These are phyloP conservation scores for Nyctereutes procyonoides DNA, from an alignment of 2,113 vertebrate species.

Conservation along the genomic window DNA sequence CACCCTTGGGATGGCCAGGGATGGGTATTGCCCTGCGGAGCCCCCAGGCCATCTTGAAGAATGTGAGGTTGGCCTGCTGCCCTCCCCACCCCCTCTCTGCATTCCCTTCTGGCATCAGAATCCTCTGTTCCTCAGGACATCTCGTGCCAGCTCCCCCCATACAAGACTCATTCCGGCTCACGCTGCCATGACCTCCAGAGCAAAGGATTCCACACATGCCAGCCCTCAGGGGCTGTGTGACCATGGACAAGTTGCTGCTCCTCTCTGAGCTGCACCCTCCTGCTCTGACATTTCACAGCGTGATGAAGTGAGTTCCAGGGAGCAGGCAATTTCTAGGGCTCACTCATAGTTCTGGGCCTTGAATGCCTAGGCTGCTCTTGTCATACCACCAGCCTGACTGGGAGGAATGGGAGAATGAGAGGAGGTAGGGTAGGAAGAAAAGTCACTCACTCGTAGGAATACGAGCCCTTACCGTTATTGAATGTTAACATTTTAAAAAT, in stretches of 20 bases:
- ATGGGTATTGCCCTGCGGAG: not conserved
- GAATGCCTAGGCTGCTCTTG: not conserved
- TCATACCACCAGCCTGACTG: not conserved
- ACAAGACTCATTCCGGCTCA: not conserved
- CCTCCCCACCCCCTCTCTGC: not conserved
- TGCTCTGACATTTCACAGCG: not conserved
- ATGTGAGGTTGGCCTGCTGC: rapidly evolving
- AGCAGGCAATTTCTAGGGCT: not conserved
- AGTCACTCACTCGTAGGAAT: not conserved
- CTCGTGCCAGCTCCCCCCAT: not conserved
- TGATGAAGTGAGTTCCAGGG: not conserved
- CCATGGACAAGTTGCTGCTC: not conserved
- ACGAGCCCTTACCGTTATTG: not conserved
- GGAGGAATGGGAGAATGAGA: not conserved
- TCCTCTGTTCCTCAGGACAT: not conserved
- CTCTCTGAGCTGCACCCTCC: not conserved
- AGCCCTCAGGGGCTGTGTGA: not conserved
- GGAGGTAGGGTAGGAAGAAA: not conserved
- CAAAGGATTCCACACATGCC: rapidly evolving
- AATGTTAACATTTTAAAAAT: not conserved
- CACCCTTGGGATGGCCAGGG: not conserved
- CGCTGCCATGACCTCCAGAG: not conserved
- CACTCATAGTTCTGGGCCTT: not conserved
- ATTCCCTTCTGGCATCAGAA: not conserved
- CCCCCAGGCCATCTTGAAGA: not conserved